Evolutionary conservation across 2,113 vertebrate species (phyloP), one percentile per base, ranked within the genome.

Genomic region (Stercorarius parasiticus): DNA sequence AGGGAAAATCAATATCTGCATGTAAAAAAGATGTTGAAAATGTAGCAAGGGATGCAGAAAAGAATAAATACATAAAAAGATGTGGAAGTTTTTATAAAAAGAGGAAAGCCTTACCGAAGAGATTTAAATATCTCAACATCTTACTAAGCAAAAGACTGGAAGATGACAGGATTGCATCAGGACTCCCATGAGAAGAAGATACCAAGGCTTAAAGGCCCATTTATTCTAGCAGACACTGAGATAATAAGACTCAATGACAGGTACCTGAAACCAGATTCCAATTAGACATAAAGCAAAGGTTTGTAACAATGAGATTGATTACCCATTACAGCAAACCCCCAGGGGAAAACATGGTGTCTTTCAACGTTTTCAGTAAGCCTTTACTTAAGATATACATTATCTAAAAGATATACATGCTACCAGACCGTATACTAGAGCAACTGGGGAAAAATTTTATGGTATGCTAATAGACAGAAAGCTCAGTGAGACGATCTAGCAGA

Each of bases 211-310:
- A 61, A 88, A 95, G 82, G 26, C 73, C 36, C 81, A 69, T 96
- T 96, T 95, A 81, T 80, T 95, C 72, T 78, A 86, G 42, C 55
- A 95, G 82, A 58, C 78, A 83, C 21, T 62, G 88, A 73, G 34
- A 90, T 93, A 86, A 80, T 65, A 79, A 76, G 71, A 94, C 72
- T 47, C 73, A 69, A 36, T 88, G 87, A 90, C 53, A 95, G 45
- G 55, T 90, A 79, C 56, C 87, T 88, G 74, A 97, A 95, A 93
- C 47, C 49, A 93, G 45, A 40, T 88, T 90, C 42, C 82, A 80
- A 81, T 88, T 93, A 94, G 76, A 78, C 62, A 71, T 62, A 83
- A 77, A 88, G 86, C 42, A 93, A 90, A 88, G 15, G 40, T 92
- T 92, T 83, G 53, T 90, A 92, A 83, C 25, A 85, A 52, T 72